phyloP scores from a whole-genome alignment of 1,140 invertebrate genomes.

The Heliconius eleuchia region DNA sequence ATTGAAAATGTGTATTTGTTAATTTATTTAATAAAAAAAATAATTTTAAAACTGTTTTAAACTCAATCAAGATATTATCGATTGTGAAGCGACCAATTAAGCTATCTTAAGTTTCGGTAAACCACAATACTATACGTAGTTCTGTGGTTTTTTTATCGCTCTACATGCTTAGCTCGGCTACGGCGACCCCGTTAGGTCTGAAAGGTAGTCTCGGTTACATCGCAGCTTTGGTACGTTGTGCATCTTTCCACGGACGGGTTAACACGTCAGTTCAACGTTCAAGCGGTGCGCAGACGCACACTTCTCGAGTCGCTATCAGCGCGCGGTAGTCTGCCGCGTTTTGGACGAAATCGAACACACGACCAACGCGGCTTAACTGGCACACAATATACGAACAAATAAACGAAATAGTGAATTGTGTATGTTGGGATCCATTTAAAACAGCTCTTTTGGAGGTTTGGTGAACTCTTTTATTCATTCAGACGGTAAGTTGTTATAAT shows the following conservation, averaged over 20 bases:
- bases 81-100: slow-evolving; percentile 52
- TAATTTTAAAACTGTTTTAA: background rate
- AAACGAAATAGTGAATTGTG: slow-evolving; percentile 52
- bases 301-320: slow-evolving; percentile 37
- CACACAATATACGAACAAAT: slow-evolving; percentile 43
- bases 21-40: no score
- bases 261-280: slow-evolving; percentile 67
- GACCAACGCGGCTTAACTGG: slow-evolving; percentile 34
- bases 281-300: slow-evolving; percentile 69
- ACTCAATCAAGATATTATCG: slow-evolving; percentile 14
- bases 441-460: slow-evolving; percentile 42
- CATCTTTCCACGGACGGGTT: slow-evolving; percentile 55
- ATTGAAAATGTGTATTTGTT: background rate
- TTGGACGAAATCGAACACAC: slow-evolving; percentile 42
- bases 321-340: slow-evolving; percentile 47
- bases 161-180: slow-evolving; percentile 48
- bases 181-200: slow-evolving; percentile 50
- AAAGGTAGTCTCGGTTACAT: slow-evolving; percentile 43
- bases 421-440: slow-evolving; percentile 48
- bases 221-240: slow-evolving; percentile 34
- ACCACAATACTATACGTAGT: slow-evolving; percentile 62
- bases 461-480: slow-evolving; percentile 36
- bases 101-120: slow-evolving; percentile 50
- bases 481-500: slow-evolving; percentile 29
- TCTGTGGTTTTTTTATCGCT: slow-evolving; percentile 58